Base-by-base conservation (phyloP, 64 coral and sea anemone species). In the Pocillopora damicornis region DNA sequence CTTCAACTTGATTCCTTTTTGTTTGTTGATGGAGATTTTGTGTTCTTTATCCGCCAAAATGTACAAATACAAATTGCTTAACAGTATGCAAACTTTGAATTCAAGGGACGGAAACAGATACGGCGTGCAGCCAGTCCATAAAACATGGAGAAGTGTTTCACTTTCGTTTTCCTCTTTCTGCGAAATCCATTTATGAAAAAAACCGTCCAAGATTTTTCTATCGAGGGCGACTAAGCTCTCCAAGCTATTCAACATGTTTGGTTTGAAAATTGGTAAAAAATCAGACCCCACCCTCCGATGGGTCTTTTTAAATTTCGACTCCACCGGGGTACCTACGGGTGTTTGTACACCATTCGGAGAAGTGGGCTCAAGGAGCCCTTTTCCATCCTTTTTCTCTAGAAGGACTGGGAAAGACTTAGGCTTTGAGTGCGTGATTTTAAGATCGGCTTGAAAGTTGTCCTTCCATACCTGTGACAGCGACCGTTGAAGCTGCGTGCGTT, bases 381-480 rank as follows among this genome's bases (percentile, higher is more conserved):
- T 79, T 3, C 65, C 13, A 36, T 89, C 94, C 23, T 88, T 75
- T 58, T 83, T 85, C 17, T 77, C 88, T 11, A 57, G 61, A 20
- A 57, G 57, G 58, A 37, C 66, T 57, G 82, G 66, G 14, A 86
- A 80, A 17, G 89, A 75, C 60, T 88, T 92, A 13, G 97, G 91
- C n/a, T 89, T 95, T n/a, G 87, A 90, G 23, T 88, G 60, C 2
- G 97, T 99, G 35, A 92, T 88, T 42, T 90, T 71, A 12, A 99
- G 76, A 34, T 92, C 88, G 25, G 93, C 97, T 75, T 95, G 90
- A 37, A 99, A 99, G 67, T 90, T 73, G 20, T 93, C 88, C 60
- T 95, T 95, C 97, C 97, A 99, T 8, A 99, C 93, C 90, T 99
- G 93, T 37, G 97, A 78, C 13, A 99, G 91, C 10, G 97, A 95